Percentiles rank a stretch among this genome's conserved stretches.
phyloP scores from a whole-genome alignment of 2,113 vertebrate genomes.

The Dicrurus megarhynchus region DNA sequence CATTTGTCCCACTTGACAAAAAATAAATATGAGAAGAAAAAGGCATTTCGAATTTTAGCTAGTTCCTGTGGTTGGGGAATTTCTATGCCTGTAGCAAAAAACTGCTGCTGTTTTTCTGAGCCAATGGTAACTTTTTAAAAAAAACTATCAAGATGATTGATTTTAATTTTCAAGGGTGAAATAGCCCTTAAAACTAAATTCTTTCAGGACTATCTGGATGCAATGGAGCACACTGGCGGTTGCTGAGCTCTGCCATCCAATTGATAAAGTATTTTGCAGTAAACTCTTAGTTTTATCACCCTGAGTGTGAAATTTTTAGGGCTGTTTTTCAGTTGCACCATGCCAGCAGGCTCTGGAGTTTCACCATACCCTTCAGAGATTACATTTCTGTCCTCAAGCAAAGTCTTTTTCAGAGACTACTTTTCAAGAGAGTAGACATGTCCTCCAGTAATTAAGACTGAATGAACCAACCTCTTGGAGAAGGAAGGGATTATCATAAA shows the following conservation, averaged over 20 bases:
- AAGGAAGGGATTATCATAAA: background rate
- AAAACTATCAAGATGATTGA: background rate
- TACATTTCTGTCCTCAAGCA: background rate
- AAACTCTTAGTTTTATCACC: background rate
- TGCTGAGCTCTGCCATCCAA: background rate
- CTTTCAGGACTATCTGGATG: background rate
- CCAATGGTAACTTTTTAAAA: background rate
- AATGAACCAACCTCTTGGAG: background rate
- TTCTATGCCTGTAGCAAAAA: background rate
- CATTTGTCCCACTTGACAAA: background rate
- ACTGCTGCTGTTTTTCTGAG: background rate
- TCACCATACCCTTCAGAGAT: background rate
- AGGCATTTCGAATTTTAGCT: background rate
- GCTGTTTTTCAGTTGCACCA: background rate
- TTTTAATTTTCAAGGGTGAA: background rate
- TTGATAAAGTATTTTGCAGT: background rate
- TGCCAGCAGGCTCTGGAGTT: background rate
- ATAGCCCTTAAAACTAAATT: background rate
- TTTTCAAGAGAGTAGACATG: background rate
- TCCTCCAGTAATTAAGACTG: background rate
- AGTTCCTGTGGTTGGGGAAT: background rate
- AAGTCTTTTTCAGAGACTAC: background rate
- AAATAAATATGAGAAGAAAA: background rate
- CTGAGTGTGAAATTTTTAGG: background rate
- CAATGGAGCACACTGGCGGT: rapidly evolving